Evolutionary conservation across 2,113 vertebrate species (phyloP).

Genomic region (Psophia crepitans): DNA sequence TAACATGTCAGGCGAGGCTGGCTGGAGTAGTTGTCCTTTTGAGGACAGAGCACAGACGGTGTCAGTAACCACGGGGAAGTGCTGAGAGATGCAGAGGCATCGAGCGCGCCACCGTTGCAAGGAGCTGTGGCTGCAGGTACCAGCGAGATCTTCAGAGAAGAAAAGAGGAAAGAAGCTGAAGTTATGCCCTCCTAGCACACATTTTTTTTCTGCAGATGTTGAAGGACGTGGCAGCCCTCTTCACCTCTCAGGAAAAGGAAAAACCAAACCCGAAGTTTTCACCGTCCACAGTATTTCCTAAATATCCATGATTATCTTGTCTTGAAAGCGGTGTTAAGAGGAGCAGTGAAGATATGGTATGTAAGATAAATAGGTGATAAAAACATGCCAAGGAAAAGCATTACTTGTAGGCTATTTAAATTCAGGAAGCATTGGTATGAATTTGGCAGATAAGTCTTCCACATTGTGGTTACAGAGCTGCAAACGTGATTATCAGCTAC

Average conservation of each 20-base stretch:
- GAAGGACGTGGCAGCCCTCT: neutral
- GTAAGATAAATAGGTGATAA: neutral
- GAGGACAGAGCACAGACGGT: neutral
- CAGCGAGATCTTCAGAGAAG: neutral
- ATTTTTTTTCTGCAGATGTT: neutral
- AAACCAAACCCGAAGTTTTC: neutral
- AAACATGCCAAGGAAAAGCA: neutral
- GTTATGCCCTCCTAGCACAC: neutral
- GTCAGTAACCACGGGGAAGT: neutral
- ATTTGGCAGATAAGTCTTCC: neutral
- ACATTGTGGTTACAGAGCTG: neutral
- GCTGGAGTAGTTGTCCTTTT: neutral
- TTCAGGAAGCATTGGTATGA: neutral
- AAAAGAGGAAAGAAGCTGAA: neutral
- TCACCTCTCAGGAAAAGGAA: neutral
- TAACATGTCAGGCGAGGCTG: accelerated
- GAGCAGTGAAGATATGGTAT: neutral
- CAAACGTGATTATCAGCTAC: neutral
- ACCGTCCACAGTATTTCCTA: neutral
- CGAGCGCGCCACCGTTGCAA: neutral
- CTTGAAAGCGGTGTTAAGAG: neutral
- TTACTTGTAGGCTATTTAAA: neutral
- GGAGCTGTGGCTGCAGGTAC: neutral
- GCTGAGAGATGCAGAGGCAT: neutral
- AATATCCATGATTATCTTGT: neutral